Evolutionary conservation across 2,888 invertebrate species (phyloP).

Genomic region (Scaptomyza reducta): DNA sequence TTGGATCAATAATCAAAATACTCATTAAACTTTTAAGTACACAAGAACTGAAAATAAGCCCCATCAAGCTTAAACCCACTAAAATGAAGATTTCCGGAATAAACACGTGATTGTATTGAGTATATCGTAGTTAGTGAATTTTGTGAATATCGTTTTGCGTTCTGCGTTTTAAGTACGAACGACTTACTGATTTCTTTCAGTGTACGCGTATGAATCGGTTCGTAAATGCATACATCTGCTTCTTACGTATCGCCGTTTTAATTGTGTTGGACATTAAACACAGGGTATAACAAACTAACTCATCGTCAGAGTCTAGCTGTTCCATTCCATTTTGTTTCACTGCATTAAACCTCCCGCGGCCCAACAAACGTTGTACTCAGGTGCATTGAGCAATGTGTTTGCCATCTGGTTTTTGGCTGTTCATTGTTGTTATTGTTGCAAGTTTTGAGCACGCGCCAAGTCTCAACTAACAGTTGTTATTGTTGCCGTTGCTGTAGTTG

Average conservation of each 20-base stretch:
- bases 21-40: too few species aligned
- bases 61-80: too few species aligned
- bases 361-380: conserved; percentile 39
- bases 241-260: too few species aligned
- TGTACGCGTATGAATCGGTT: too few species aligned
- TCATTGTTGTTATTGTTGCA: conserved; percentile 20
- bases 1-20: too few species aligned
- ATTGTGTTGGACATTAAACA: neutral
- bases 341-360: neutral
- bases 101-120: too few species aligned
- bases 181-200: too few species aligned
- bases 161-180: too few species aligned
- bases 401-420: conserved; percentile 24
- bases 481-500: neutral
- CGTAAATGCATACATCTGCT: neutral
- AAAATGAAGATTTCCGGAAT: too few species aligned
- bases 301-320: neutral
- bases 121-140: too few species aligned
- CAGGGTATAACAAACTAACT: conserved; percentile 17
- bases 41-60: too few species aligned
- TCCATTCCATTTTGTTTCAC: conserved; percentile 15
- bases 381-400: conserved; percentile 35
- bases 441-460: conserved; percentile 52
- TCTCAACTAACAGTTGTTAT: conserved; percentile 14
- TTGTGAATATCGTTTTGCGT: too few species aligned